Conservation (phyloP, 2,888 invertebrate species). For the Mycalesis mineus region DNA sequence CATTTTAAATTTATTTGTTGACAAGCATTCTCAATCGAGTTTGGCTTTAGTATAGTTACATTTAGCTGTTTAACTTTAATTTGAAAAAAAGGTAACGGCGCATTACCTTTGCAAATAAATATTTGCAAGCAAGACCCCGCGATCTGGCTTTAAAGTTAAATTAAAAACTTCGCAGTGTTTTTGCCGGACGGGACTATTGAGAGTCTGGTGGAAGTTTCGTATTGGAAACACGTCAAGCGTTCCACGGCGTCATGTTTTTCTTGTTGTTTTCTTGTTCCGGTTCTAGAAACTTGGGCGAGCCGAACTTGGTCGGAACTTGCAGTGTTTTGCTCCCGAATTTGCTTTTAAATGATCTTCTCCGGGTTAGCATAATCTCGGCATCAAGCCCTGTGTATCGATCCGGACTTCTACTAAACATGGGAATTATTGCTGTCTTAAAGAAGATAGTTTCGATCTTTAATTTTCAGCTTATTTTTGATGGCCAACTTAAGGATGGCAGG, state of each 20-base stretch:
- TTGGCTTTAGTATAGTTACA: not conserved
- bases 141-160: conserved; percentile 33
- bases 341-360: conserved; percentile 4
- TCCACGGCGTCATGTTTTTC: conserved; percentile 42
- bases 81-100: not conserved
- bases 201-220: conserved; percentile 33
- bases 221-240: conserved; percentile 57
- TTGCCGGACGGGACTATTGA: conserved; percentile 30
- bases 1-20: no score
- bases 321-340: conserved; percentile 17
- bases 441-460: no score
- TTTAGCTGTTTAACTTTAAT: not conserved
- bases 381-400: no score
- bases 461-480: no score
- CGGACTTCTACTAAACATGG: no score
- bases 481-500: no score
- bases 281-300: conserved; percentile 26
- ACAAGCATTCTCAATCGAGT: no score
- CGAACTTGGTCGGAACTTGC: conserved; percentile 19
- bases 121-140: conserved; percentile 18
- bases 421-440: no score
- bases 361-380: not conserved
- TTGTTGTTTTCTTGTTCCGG: conserved; percentile 40
- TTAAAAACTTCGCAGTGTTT: conserved; percentile 35
- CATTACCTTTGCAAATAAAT: conserved; percentile 15